Evolutionary conservation across 2,888 invertebrate genomes (phyloP), one percentile per base, ranked within the genome.

Genomic region (Trilocha varians): DNA sequence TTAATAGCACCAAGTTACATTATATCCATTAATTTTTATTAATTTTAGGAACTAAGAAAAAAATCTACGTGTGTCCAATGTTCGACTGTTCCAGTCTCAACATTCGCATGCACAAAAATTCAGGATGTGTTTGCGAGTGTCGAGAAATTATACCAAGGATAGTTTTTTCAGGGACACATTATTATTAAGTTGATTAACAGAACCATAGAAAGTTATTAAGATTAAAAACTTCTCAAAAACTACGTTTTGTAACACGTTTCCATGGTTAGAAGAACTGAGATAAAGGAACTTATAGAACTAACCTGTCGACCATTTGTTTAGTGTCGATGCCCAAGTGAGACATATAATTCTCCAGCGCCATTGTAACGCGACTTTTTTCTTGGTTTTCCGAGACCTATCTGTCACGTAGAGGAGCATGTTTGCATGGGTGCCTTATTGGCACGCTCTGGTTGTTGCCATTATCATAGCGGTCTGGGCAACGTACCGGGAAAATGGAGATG

Each of bases 231-330:
- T 25, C 25, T 25, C 8, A 25, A 25, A 2, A 25, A 25, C 6
- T 25, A 11, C 11, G 25, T 25, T 25, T 25, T 25, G 2, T 25
- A 9, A 9, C 6, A 25, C 6, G 11, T 1, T 3, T 3, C 4
- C 4, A n/a, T n/a, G n/a, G n/a, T n/a, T n/a, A 3, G 25, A 25
- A 9, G 3, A 9, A 25, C 11, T 25, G 11, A 6, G 25, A 11
- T 2, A 25, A 9, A 25, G 25, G 8, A 15, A 37, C 35, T 32
- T 16, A 9, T n/a, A 13, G 8, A 13, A 52, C 61, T 64, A 46
- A 84, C 84, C 84, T 78, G 55, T 84, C 80, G 38, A 65, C 58
- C 3, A 76, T 52, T 33, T 74, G 77, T 45, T 80, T 80, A 25
- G 72, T 56, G 43, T 72, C 75, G 39, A 71, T 57, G 53, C 77